phyloP scores from a whole-genome alignment of 2,797 vertebrate species.

The Arctocebus calabarensis region DNA sequence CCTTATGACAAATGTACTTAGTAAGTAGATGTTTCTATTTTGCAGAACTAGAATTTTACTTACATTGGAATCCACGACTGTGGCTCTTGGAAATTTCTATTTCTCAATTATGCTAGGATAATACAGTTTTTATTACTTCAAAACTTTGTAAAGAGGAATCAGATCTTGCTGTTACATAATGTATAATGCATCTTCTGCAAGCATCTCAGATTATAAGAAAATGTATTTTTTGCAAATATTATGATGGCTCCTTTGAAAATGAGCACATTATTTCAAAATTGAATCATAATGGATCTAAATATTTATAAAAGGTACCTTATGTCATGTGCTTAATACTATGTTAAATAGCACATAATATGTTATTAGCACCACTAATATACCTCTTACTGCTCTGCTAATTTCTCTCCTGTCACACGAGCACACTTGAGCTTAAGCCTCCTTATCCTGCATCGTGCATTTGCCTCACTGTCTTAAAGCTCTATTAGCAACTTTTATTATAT shows the following conservation, averaged over 20 bases:
- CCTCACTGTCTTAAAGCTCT: neutral
- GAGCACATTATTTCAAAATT: conserved; percentile 25
- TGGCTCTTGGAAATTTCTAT: conserved; percentile 75
- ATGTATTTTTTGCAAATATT: conserved; percentile 50
- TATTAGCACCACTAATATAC: neutral
- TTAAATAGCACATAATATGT: too few relatives aligned
- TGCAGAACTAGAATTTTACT: conserved; percentile 64
- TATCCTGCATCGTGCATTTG: neutral
- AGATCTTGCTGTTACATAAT: conserved; percentile 49
- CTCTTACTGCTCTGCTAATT: neutral
- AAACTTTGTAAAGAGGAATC: conserved; percentile 18
- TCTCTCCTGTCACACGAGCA: neutral
- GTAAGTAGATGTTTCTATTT: conserved; percentile 76
- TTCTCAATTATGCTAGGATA: conserved; percentile 59
- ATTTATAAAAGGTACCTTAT: neutral
- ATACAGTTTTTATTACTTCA: conserved; percentile 52
- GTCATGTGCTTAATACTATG: neutral
- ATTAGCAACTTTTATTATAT: neutral
- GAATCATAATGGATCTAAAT: neutral
- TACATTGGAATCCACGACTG: conserved; percentile 59
- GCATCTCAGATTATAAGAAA: conserved; percentile 53
- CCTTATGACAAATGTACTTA: conserved; percentile 78
- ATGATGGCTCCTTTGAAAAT: conserved; percentile 11
- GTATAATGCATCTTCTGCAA: conserved; percentile 29
- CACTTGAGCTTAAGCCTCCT: neutral